phyloP scores from a whole-genome alignment of 2,113 vertebrate genomes.

The Oncorhynchus masou region DNA sequence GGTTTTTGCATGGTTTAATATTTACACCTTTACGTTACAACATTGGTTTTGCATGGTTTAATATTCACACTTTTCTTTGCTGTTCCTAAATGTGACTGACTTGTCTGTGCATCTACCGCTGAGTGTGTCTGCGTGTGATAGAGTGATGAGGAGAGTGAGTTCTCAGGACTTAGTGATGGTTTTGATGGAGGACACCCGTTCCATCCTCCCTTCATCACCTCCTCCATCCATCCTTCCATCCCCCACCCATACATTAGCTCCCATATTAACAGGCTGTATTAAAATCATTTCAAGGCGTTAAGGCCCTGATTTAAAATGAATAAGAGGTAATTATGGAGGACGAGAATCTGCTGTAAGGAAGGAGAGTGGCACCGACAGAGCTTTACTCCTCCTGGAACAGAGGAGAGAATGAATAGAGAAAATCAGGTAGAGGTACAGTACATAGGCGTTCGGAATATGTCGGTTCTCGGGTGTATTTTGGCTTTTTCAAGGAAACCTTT shows the following conservation, averaged over 20 bases:
- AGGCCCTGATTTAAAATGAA: constrained; percentile 80
- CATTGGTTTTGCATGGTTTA: background rate
- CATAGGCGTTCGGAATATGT: background rate
- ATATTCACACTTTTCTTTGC: background rate
- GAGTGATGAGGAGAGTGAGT: constrained; percentile 34
- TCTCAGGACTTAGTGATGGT: constrained; percentile 57
- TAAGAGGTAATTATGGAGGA: constrained; percentile 78
- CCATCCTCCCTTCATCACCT: constrained; percentile 66
- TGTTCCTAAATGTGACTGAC: background rate
- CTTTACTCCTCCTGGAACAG: background rate
- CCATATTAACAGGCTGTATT: constrained; percentile 78
- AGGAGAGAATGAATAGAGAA: background rate
- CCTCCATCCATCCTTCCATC: constrained; percentile 19
- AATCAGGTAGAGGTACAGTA: background rate
- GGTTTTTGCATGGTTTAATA: no score
- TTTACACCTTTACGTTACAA: no score
- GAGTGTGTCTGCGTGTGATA: constrained; percentile 7
- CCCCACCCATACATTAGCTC: constrained; percentile 69
- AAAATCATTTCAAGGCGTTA: constrained; percentile 77
- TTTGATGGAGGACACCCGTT: constrained; percentile 68
- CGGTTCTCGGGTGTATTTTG: no score
- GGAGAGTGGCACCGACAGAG: background rate
- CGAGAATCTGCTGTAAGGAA: background rate
- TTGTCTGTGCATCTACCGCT: no score
- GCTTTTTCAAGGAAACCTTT: no score